Evolutionary conservation across 2,888 invertebrate species (phyloP).

Genomic region (Heliconius sara): DNA sequence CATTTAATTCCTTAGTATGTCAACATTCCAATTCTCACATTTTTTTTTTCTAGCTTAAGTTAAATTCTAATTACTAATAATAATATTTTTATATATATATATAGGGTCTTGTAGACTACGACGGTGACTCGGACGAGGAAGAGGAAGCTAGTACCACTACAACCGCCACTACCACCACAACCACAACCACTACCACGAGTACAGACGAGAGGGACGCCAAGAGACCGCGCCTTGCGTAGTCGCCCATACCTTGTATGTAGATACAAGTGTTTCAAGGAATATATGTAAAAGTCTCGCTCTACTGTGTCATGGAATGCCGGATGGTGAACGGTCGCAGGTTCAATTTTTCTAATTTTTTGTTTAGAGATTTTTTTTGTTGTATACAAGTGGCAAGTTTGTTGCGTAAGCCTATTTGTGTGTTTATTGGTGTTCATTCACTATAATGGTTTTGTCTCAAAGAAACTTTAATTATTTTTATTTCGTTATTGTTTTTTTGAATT

Average conservation of each 20-base stretch:
- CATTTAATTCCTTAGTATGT: background rate
- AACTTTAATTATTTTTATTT: slow-evolving; percentile 24
- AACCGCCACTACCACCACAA: slow-evolving; percentile 38
- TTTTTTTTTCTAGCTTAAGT: background rate
- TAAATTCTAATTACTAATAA: background rate
- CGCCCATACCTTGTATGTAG: slow-evolving; percentile 9
- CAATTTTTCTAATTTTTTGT: background rate
- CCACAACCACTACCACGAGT: slow-evolving; percentile 23
- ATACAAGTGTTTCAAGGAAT: slow-evolving; percentile 68
- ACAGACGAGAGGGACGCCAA: slow-evolving; percentile 85
- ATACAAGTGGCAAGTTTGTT: slow-evolving; percentile 2
- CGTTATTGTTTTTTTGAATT: background rate
- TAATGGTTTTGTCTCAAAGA: slow-evolving; percentile 17
- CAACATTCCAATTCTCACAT: slow-evolving; percentile 1
- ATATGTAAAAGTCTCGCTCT: slow-evolving; percentile 68
- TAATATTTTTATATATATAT: background rate
- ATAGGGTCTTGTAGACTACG: slow-evolving; percentile 98
- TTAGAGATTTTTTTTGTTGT: background rate
- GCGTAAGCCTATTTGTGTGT: slow-evolving; percentile 13
- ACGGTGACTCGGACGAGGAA: slow-evolving; percentile 98
- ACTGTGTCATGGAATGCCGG: slow-evolving; percentile 46
- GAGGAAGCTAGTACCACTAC: slow-evolving; percentile 83
- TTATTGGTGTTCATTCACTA: slow-evolving; percentile 1
- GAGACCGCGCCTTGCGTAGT: slow-evolving; percentile 91
- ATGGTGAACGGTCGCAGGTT: background rate